These are phyloP conservation scores for Ptyas mucosa DNA, from an alignment of 2,113 vertebrate genomes.

Conservation along the genomic window DNA sequence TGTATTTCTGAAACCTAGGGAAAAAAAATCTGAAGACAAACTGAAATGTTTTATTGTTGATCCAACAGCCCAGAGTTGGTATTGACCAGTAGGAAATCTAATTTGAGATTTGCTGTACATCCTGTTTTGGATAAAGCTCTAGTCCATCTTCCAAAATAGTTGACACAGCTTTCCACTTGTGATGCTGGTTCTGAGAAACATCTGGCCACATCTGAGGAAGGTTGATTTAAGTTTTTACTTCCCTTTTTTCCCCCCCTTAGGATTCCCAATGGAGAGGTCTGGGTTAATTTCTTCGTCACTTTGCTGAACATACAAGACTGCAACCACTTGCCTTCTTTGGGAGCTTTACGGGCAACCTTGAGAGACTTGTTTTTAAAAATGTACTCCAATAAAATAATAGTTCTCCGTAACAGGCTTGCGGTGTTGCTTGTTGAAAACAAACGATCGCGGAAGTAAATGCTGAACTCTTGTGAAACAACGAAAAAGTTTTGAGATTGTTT, in stretches of 20 bases:
- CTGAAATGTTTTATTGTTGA: neutral
- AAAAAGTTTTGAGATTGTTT: neutral
- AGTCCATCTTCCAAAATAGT: neutral
- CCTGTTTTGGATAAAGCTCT: neutral
- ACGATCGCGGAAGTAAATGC: conserved; percentile 61
- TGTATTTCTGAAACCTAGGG: neutral
- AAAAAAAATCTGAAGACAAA: neutral
- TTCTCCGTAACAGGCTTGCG: conserved; percentile 79
- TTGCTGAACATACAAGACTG: conserved; percentile 83
- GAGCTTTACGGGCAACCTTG: conserved; percentile 65
- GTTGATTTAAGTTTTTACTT: neutral
- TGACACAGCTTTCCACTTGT: neutral
- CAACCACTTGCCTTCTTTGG: conserved; percentile 69
- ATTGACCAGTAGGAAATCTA: neutral
- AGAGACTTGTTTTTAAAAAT: conserved; percentile 67
- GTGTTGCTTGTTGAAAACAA: conserved; percentile 82
- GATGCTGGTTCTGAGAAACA: neutral
- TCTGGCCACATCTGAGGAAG: neutral
- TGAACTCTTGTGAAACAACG: neutral
- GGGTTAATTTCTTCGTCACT: conserved; percentile 85
- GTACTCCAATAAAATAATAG: conserved; percentile 76
- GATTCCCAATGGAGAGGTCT: conserved; percentile 80
- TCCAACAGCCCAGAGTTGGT: neutral
- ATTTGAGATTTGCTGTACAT: neutral
- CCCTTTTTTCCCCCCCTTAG: conserved; percentile 57